These are phyloP conservation scores for Rhea americana DNA, from an alignment of 2,113 vertebrate species.

Conservation along the genomic window DNA sequence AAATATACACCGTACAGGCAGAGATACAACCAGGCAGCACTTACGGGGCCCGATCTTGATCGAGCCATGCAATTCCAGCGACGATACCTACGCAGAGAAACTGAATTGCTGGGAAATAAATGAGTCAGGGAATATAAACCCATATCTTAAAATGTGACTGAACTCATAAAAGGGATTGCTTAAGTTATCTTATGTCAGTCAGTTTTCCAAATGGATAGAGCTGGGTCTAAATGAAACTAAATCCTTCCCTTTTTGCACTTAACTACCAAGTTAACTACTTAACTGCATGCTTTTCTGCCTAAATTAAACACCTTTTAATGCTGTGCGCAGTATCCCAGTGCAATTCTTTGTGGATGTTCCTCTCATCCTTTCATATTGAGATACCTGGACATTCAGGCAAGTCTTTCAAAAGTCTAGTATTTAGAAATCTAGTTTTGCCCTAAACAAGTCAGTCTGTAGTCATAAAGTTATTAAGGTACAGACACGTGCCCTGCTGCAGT, in stretches of 20 bases:
- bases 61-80: neutral
- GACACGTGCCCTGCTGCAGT: rapidly evolving
- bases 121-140: too few relatives aligned
- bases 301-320: neutral
- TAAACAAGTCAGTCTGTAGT: neutral
- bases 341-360: neutral
- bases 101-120: neutral
- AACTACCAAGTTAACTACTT: neutral
- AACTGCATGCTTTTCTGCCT: too few relatives aligned
- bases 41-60: neutral
- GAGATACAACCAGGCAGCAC: neutral
- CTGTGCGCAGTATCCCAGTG: neutral
- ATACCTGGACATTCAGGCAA: neutral
- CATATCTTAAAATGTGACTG: neutral
- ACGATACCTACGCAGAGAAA: neutral
- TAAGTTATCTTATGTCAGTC: neutral
- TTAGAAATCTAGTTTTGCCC: neutral
- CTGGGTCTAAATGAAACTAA: neutral
- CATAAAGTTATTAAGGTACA: neutral
- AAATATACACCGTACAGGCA: neutral
- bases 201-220: neutral
- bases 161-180: neutral
- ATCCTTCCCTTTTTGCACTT: neutral
- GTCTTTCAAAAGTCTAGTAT: neutral
- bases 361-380: rapidly evolving